Conservation (phyloP, 2,113 vertebrate species). For the Peromyscus polionotus region DNA sequence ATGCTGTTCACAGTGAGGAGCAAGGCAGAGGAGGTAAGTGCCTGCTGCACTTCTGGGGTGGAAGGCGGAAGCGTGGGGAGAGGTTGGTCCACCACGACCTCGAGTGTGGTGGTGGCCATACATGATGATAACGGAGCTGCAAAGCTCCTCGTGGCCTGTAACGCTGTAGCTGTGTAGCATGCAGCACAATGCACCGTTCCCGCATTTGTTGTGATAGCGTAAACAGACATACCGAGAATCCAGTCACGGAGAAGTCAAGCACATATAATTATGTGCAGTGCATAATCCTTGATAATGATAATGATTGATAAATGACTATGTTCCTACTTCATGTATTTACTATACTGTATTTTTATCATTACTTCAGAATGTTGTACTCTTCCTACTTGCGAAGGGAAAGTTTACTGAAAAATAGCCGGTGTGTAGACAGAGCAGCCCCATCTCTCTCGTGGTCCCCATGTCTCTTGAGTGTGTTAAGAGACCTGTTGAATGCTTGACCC, state of each 20-base stretch:
- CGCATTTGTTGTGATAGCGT: neutral
- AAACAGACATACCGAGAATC: neutral
- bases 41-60: neutral
- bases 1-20: neutral
- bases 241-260: neutral
- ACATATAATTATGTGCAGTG: constrained; percentile 15
- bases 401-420: neutral
- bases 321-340: neutral
- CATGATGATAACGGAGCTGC: neutral
- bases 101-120: too few relatives aligned
- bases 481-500: neutral
- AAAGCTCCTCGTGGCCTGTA: neutral
- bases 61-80: neutral
- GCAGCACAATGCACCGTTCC: neutral
- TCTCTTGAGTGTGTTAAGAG: neutral
- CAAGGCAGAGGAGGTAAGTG: too few relatives aligned
- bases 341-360: constrained; percentile 29
- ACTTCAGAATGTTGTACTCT: neutral
- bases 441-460: neutral
- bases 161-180: neutral
- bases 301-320: constrained; percentile 25
- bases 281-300: constrained; percentile 22
- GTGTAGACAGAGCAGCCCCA: neutral
- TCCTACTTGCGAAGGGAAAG: neutral
- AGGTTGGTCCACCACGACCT: neutral